Conservation (phyloP, 2,113 vertebrate species). For the Mirounga angustirostris region DNA sequence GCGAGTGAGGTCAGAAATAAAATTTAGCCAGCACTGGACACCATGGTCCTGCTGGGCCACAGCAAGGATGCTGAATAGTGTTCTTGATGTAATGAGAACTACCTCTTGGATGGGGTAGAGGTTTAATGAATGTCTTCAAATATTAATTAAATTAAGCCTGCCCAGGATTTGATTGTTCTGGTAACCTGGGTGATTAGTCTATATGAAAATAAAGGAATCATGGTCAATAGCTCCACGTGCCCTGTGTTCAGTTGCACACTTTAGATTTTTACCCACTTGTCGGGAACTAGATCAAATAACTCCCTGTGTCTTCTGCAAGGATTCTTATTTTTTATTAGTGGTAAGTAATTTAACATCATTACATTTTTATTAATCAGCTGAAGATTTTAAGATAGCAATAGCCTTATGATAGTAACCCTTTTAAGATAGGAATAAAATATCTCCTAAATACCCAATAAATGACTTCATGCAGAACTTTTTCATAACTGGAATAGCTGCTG, state of each 20-base stretch:
- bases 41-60: neutral
- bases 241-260: neutral
- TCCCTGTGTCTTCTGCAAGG: neutral
- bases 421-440: neutral
- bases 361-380: conserved; percentile 23
- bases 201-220: neutral
- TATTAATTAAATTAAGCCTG: conserved; percentile 13
- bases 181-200: neutral
- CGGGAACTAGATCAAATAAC: conserved; percentile 5
- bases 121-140: conserved; percentile 10
- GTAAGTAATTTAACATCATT: conserved; percentile 1
- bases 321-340: neutral
- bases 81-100: neutral
- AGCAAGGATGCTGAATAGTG: neutral
- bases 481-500: neutral
- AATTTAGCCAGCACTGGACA: neutral
- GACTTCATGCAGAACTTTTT: conserved; percentile 31
- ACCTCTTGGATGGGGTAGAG: neutral
- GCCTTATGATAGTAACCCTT: conserved; percentile 17
- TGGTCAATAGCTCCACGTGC: neutral
- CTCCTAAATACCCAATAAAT: neutral
- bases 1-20: neutral
- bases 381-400: conserved; percentile 38
- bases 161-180: neutral
- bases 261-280: neutral